These are phyloP conservation scores for Phymanthus crucifer DNA, from an alignment of 92 coral and sea anemone species.

Conservation along the genomic window DNA sequence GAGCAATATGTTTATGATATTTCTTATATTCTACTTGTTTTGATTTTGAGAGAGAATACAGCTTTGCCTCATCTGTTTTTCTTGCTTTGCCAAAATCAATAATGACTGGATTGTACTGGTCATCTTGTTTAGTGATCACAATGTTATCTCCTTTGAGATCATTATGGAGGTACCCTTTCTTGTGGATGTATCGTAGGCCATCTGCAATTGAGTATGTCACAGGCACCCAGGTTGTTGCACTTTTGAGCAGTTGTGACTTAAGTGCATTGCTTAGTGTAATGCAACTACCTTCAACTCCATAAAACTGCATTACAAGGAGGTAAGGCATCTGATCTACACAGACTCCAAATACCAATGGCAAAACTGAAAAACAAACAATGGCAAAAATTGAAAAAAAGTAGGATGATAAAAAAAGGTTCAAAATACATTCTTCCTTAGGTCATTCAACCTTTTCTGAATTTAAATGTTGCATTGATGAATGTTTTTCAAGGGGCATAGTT, in stretches of 20 bases:
- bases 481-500: too few species aligned
- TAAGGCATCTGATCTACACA: slow-evolving; percentile 32
- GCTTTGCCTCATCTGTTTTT: slow-evolving; percentile 26
- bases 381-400: too few species aligned
- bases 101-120: slow-evolving; percentile 19
- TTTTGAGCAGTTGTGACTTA: background rate
- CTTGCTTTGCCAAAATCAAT: slow-evolving; percentile 55
- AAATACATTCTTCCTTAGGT: too few species aligned
- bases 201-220: slow-evolving; percentile 27
- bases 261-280: slow-evolving; percentile 8
- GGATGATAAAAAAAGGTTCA: background rate
- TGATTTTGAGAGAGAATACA: slow-evolving; percentile 13
- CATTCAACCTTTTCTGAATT: too few species aligned
- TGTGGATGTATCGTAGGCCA: slow-evolving; percentile 38
- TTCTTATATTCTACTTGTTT: slow-evolving; percentile 48
- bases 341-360: slow-evolving; percentile 47
- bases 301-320: slow-evolving; percentile 42
- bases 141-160: slow-evolving; percentile 62
- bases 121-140: slow-evolving; percentile 24
- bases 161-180: slow-evolving; percentile 40
- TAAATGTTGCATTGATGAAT: too few species aligned
- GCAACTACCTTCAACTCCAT: slow-evolving; percentile 44
- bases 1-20: slow-evolving; percentile 44
- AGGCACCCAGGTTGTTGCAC: background rate
- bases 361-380: slow-evolving; percentile 12